Evolutionary conservation across 2,113 vertebrate species (phyloP).

Genomic region (Phyllostomus discolor): DNA sequence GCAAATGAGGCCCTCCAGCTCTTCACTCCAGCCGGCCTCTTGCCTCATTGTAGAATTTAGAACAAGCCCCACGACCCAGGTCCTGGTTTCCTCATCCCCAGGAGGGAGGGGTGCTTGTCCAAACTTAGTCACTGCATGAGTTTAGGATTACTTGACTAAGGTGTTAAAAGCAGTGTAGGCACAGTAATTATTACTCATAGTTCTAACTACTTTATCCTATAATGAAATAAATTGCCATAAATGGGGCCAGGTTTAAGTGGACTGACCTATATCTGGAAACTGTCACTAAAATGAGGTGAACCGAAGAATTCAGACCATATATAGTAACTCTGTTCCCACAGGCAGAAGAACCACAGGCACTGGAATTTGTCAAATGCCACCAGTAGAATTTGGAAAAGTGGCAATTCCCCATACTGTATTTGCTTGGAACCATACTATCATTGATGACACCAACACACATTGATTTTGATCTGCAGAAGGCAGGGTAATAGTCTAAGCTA

Average conservation of each 20-base stretch:
- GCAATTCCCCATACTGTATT: background rate
- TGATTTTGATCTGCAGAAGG: background rate
- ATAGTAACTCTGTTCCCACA: slow-evolving; percentile 30
- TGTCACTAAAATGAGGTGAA: slow-evolving; percentile 61
- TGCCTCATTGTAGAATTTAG: background rate
- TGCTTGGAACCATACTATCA: background rate
- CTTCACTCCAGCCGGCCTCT: background rate
- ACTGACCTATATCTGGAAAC: slow-evolving; percentile 69
- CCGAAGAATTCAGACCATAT: slow-evolving; percentile 63
- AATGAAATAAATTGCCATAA: slow-evolving; percentile 63
- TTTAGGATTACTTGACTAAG: slow-evolving; percentile 41
- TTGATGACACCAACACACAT: background rate
- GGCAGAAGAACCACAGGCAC: background rate
- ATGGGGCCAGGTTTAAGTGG: slow-evolving; percentile 63
- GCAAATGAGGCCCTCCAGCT: background rate
- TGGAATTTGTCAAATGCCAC: slow-evolving; percentile 43
- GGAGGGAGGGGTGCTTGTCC: slow-evolving; percentile 13
- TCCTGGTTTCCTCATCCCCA: background rate
- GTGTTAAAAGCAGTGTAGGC: slow-evolving; percentile 43
- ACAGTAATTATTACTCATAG: slow-evolving; percentile 59
- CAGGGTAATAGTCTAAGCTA: background rate
- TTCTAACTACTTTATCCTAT: slow-evolving; percentile 54
- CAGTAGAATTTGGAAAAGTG: background rate
- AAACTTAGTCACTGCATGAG: slow-evolving; percentile 53
- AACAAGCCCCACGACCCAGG: background rate